A percentile compares a stretch with the other conserved stretches of the same genome.
These are phyloP conservation scores for Lepidotrigona ventralis DNA, from an alignment of 1,140 invertebrate genomes.

Conservation along the genomic window DNA sequence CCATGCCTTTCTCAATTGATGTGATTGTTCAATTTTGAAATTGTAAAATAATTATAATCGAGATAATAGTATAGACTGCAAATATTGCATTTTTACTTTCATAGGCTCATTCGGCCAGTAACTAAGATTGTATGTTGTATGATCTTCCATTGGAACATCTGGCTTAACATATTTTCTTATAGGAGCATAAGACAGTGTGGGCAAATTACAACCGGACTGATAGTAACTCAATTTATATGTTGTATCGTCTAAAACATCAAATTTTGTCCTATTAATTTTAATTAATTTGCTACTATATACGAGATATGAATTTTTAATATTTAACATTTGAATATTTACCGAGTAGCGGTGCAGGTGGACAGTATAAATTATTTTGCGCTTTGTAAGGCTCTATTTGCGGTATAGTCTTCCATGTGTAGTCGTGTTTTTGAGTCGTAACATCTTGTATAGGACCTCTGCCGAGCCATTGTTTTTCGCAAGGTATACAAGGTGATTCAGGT, in stretches of 20 bases:
- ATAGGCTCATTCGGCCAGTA: constrained; percentile 66
- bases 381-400: constrained; percentile 68
- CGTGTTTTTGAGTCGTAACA: constrained; percentile 86
- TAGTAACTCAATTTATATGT: constrained; percentile 81
- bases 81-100: constrained; percentile 47
- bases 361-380: constrained; percentile 64
- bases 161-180: constrained; percentile 78
- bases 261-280: neutral
- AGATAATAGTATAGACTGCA: too few species aligned
- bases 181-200: constrained; percentile 76
- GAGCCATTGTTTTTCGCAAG: constrained; percentile 69
- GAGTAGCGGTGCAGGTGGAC: constrained; percentile 57
- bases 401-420: constrained; percentile 85
- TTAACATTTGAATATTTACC: constrained; percentile 48
- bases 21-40: too few species aligned
- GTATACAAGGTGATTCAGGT: constrained; percentile 66
- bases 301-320: too few species aligned
- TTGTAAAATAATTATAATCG: too few species aligned
- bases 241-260: constrained; percentile 77
- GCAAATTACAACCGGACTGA: constrained; percentile 72
- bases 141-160: constrained; percentile 81
- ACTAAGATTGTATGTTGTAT: constrained; percentile 74
- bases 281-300: neutral
- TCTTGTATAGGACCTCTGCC: constrained; percentile 86
- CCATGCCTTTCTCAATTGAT: too few species aligned